A percentile compares a stretch with the other conserved stretches of the same genome.
These are phyloP conservation scores for Pterophyllum scalare DNA, from an alignment of 2,113 vertebrate species.

Conservation along the genomic window DNA sequence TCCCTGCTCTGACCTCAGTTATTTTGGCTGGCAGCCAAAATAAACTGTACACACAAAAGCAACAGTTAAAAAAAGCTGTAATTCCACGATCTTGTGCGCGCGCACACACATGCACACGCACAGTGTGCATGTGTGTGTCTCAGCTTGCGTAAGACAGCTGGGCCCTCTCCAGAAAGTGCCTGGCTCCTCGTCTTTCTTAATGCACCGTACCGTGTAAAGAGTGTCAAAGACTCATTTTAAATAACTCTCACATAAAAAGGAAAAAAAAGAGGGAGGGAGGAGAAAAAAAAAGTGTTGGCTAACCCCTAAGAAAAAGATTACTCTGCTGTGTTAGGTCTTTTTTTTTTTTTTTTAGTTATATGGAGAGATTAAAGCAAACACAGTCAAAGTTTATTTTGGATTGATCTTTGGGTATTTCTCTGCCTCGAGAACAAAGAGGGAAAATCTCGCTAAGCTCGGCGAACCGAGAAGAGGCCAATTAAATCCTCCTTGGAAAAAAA, in stretches of 20 bases:
- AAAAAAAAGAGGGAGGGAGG: background rate
- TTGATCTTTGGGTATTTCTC: slow-evolving; percentile 64
- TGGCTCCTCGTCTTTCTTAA: slow-evolving; percentile 28
- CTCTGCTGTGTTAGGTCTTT: slow-evolving; percentile 37
- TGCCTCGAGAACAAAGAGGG: slow-evolving; percentile 58
- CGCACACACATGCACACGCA: background rate
- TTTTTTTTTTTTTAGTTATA: slow-evolving; percentile 38
- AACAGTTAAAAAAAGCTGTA: slow-evolving; percentile 14
- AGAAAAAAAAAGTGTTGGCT: slow-evolving; percentile 43
- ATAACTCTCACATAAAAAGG: slow-evolving; percentile 38
- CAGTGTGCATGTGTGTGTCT: slow-evolving; percentile 4
- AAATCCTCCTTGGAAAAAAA: slow-evolving; percentile 46
- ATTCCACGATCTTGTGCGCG: background rate
- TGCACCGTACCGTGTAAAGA: slow-evolving; percentile 30
- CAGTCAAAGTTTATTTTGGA: slow-evolving; percentile 65
- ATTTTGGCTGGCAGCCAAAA: background rate
- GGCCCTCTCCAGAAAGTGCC: slow-evolving; percentile 18
- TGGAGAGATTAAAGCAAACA: slow-evolving; percentile 64
- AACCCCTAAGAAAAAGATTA: slow-evolving; percentile 55
- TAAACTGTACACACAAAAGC: slow-evolving; percentile 10
- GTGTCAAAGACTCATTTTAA: slow-evolving; percentile 57
- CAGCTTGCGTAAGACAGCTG: slow-evolving; percentile 22
- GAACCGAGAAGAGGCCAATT: slow-evolving; percentile 62
- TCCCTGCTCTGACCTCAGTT: slow-evolving; percentile 1
- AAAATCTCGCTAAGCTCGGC: slow-evolving; percentile 51